Evolutionary conservation across 2,888 invertebrate species (phyloP).

Genomic region (Brenthis daphne): DNA sequence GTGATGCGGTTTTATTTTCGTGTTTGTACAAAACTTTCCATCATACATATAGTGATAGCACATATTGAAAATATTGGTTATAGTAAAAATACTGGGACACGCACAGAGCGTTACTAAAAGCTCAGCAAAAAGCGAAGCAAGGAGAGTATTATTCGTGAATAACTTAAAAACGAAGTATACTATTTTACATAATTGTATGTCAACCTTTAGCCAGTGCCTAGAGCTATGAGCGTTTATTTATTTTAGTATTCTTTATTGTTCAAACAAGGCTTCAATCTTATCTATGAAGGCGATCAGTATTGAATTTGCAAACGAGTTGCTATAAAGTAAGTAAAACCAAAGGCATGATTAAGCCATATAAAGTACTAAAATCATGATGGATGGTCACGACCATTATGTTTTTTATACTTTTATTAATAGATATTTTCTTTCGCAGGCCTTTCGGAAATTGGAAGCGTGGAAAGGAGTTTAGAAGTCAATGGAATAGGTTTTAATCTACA

Average conservation of each 20-base stretch:
- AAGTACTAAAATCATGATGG: not conserved
- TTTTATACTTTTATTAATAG: not conserved
- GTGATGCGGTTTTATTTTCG: too few species aligned
- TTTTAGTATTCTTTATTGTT: slow-evolving; percentile 21
- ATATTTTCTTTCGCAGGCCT: not conserved
- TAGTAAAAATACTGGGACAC: too few species aligned
- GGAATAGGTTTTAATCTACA: too few species aligned
- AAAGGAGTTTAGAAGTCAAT: too few species aligned
- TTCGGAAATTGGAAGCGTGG: too few species aligned
- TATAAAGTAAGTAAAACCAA: slow-evolving; percentile 2
- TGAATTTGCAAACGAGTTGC: slow-evolving; percentile 17
- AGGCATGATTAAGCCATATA: slow-evolving; percentile 10
- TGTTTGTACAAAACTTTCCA: too few species aligned
- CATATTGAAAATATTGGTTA: too few species aligned
- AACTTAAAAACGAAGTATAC: not conserved
- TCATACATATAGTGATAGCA: too few species aligned
- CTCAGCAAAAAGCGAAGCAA: too few species aligned
- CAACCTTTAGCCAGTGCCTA: slow-evolving; percentile 7
- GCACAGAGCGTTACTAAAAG: too few species aligned
- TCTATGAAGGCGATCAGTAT: slow-evolving; percentile 21
- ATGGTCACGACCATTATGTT: not conserved
- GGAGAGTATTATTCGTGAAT: too few species aligned
- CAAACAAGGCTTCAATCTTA: slow-evolving; percentile 7
- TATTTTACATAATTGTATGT: slow-evolving; percentile 3
- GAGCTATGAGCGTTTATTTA: slow-evolving; percentile 1